Evolutionary conservation across 2,797 vertebrate genomes (phyloP).

Genomic region (Hippocampus kuda): DNA sequence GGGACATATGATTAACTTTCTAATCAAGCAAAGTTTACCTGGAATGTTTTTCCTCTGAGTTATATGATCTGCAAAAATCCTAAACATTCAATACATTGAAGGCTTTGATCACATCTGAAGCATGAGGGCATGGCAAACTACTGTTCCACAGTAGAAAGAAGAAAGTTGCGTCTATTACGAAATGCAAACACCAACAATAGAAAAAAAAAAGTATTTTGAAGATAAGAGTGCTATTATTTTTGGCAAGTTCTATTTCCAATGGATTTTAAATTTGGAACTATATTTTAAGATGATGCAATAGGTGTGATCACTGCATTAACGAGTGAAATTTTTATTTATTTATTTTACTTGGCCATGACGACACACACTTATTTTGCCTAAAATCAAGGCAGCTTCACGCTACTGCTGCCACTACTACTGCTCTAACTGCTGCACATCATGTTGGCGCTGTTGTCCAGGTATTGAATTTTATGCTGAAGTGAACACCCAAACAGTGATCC

Average conservation of each 20-base stretch:
- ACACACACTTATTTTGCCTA: slow-evolving; percentile 3
- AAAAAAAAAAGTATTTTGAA: background rate
- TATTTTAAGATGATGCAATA: background rate
- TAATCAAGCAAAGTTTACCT: background rate
- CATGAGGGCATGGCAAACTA: background rate
- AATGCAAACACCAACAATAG: background rate
- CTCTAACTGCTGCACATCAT: background rate
- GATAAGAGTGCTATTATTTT: background rate
- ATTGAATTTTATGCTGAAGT: background rate
- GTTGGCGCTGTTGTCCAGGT: background rate
- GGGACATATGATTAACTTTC: background rate
- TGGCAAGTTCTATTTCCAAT: background rate
- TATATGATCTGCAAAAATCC: background rate
- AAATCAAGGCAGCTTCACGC: slow-evolving; percentile 6
- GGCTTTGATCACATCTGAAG: slow-evolving; percentile 2
- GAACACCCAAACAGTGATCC: background rate
- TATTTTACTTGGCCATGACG: background rate
- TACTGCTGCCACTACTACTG: background rate
- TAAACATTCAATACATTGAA: background rate
- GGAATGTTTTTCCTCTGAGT: background rate
- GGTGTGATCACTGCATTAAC: slow-evolving; percentile 25
- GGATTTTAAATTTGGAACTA: background rate
- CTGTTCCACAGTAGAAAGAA: background rate
- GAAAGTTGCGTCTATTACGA: background rate
- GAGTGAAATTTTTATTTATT: background rate